Conservation (phyloP, 1,140 invertebrate genomes). For the Solenopsis invicta region DNA sequence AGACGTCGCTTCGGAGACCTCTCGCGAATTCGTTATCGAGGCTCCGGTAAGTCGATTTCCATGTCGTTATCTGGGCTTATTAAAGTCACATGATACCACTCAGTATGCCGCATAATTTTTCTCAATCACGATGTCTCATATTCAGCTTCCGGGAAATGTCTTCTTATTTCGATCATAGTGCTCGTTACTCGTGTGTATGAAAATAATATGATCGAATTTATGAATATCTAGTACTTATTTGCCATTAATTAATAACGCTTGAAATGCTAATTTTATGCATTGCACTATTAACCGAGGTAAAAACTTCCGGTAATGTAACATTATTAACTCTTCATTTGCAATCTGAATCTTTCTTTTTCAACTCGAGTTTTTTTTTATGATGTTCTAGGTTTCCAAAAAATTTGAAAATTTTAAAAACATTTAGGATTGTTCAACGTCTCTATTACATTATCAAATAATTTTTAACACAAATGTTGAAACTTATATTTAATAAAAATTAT, state of each 20-base stretch:
- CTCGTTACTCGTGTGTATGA: background rate
- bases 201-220: background rate
- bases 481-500: too few species aligned
- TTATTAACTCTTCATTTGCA: background rate
- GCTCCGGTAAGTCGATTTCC: constrained; percentile 67
- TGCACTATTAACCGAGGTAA: background rate
- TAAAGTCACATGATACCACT: constrained; percentile 20
- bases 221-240: background rate
- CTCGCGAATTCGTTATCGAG: constrained; percentile 69
- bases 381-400: too few species aligned
- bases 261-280: background rate
- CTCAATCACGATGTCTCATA: constrained; percentile 23
- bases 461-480: too few species aligned
- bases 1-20: constrained; percentile 30
- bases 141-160: constrained; percentile 7
- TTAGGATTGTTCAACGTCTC: too few species aligned
- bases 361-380: too few species aligned
- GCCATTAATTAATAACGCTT: background rate
- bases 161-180: background rate
- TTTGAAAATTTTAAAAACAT: too few species aligned
- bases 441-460: too few species aligned
- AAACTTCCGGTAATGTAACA: background rate
- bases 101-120: constrained; percentile 50
- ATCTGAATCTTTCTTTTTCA: too few species aligned
- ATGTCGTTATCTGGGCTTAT: constrained; percentile 66